Conservation (phyloP, 2,113 vertebrate genomes). For the Tachysurus vachellii region DNA sequence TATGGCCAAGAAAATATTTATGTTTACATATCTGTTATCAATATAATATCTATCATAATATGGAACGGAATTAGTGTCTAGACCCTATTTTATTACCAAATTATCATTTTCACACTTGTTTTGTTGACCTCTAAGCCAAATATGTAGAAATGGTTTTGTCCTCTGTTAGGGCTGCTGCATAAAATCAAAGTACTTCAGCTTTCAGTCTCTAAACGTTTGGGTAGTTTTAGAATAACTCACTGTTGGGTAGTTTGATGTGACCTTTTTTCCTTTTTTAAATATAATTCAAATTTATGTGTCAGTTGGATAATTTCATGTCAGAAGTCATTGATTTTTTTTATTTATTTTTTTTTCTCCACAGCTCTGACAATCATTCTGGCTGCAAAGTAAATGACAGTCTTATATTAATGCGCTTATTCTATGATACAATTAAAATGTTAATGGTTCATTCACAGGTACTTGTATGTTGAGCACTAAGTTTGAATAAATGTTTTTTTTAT, state of each 20-base stretch:
- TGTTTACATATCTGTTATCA: not conserved
- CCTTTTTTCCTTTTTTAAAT: not conserved
- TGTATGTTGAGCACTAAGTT: too few relatives aligned
- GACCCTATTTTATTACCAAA: not conserved
- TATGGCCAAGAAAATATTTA: constrained; percentile 9
- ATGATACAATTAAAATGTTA: not conserved
- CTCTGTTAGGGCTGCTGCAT: not conserved
- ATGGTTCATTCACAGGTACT: not conserved
- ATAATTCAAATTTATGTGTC: not conserved
- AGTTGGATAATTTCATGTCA: not conserved
- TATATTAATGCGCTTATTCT: not conserved
- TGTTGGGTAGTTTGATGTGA: not conserved
- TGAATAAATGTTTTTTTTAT: not conserved
- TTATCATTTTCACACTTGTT: not conserved
- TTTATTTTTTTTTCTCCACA: not conserved
- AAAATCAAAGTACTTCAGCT: not conserved
- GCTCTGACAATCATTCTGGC: not conserved
- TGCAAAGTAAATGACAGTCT: not conserved
- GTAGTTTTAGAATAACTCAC: not conserved
- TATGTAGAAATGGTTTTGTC: not conserved
- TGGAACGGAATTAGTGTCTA: not conserved
- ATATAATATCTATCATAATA: constrained; percentile 18
- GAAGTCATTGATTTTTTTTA: not conserved
- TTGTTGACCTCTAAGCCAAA: not conserved
- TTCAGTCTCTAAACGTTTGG: not conserved